phyloP scores from a whole-genome alignment of 2,888 invertebrate species.

The Callinectes sapidus region DNA sequence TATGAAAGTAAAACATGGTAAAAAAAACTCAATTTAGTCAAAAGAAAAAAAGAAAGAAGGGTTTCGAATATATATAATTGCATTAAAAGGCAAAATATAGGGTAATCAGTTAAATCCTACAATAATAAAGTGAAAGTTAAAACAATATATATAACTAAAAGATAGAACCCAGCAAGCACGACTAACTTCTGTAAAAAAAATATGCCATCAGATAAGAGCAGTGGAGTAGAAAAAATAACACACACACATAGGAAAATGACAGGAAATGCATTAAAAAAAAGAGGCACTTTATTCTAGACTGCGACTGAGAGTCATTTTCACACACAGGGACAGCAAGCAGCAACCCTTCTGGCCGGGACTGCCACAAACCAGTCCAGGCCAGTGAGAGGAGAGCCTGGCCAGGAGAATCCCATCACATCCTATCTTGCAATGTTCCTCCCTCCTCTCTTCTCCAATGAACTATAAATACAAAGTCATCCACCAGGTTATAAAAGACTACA shows the following conservation, averaged over 20 bases:
- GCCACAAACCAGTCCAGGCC: not conserved
- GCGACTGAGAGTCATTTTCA: not conserved
- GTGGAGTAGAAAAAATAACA: not conserved
- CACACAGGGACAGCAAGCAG: not conserved
- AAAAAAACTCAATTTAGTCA: too few relatives aligned
- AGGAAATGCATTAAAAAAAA: not conserved
- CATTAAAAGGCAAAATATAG: too few relatives aligned
- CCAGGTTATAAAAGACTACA: not conserved
- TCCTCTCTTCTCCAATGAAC: not conserved
- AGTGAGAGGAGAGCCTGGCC: not conserved
- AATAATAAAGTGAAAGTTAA: too few relatives aligned
- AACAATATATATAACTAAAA: too few relatives aligned
- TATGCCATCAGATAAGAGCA: too few relatives aligned
- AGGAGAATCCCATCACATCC: not conserved
- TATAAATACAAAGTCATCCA: not conserved
- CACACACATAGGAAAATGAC: not conserved
- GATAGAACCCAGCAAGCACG: too few relatives aligned
- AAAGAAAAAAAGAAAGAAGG: too few relatives aligned
- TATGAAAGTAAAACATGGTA: too few relatives aligned
- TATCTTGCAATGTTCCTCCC: not conserved
- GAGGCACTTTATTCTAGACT: slow-evolving; percentile 34
- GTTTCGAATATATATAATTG: too few relatives aligned
- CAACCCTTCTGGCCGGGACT: not conserved
- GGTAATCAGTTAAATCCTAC: too few relatives aligned
- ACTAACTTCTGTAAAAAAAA: too few relatives aligned